Conservation (phyloP, 2,113 vertebrate genomes). For the Alethe diademata region DNA sequence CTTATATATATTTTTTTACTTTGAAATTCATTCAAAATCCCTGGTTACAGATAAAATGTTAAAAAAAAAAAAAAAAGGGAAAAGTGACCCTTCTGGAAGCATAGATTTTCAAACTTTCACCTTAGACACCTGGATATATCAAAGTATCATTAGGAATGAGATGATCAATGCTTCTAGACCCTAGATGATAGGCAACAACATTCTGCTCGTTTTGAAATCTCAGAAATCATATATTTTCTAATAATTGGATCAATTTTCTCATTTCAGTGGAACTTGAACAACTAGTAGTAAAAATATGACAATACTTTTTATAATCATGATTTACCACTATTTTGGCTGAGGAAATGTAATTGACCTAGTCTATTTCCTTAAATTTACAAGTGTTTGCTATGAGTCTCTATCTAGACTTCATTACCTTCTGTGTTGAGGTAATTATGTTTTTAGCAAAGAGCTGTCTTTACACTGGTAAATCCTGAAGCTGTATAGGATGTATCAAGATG, state of each 20-base stretch:
- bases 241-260: not conserved
- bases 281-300: not conserved
- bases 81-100: not conserved
- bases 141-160: not conserved
- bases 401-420: not conserved
- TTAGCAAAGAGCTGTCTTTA: not conserved
- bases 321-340: not conserved
- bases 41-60: not conserved
- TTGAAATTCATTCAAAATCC: not conserved
- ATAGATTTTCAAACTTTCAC: not conserved
- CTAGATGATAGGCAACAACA: not conserved
- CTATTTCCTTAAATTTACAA: not conserved
- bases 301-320: not conserved
- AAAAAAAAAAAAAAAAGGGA: too few relatives aligned
- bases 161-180: not conserved
- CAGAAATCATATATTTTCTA: not conserved
- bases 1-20: not conserved
- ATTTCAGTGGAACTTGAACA: not conserved
- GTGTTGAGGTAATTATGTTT: not conserved
- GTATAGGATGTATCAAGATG: not conserved
- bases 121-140: not conserved
- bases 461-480: not conserved
- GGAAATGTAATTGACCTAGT: not conserved
- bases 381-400: not conserved
- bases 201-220: not conserved